Percentiles rank a stretch among this genome's conserved stretches.
Evolutionary conservation across 2,113 vertebrate species (phyloP).

Genomic region (Hylia prasina): DNA sequence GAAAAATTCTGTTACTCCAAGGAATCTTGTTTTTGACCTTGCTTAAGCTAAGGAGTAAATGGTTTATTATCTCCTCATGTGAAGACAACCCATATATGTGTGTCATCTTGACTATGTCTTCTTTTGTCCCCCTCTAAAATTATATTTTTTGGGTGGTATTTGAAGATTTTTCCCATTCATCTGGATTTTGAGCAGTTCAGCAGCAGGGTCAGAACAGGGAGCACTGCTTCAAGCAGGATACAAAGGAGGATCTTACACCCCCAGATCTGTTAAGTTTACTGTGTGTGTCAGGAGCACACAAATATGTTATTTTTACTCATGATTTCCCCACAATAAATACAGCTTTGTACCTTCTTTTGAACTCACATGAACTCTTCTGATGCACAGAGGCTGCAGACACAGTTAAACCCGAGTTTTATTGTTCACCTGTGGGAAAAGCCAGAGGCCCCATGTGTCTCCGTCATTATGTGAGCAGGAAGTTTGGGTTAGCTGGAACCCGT

Average conservation of each 20-base stretch:
- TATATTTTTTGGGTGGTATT: background rate
- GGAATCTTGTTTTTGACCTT: background rate
- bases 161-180: background rate
- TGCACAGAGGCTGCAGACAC: background rate
- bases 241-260: background rate
- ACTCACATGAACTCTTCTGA: background rate
- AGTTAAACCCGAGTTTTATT: background rate
- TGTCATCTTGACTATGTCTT: background rate
- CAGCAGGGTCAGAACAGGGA: background rate
- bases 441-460: background rate
- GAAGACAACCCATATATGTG: background rate
- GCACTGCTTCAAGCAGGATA: background rate
- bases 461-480: background rate
- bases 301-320: background rate
- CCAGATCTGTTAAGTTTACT: background rate
- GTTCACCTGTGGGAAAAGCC: background rate
- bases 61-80: background rate
- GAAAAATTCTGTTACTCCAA: background rate
- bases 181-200: background rate
- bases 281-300: background rate
- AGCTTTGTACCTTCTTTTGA: background rate
- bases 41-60: background rate
- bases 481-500: background rate
- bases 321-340: background rate
- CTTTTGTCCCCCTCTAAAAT: background rate